Base-by-base conservation (phyloP, 2,797 vertebrate genomes). In the Cossypha heuglini region DNA sequence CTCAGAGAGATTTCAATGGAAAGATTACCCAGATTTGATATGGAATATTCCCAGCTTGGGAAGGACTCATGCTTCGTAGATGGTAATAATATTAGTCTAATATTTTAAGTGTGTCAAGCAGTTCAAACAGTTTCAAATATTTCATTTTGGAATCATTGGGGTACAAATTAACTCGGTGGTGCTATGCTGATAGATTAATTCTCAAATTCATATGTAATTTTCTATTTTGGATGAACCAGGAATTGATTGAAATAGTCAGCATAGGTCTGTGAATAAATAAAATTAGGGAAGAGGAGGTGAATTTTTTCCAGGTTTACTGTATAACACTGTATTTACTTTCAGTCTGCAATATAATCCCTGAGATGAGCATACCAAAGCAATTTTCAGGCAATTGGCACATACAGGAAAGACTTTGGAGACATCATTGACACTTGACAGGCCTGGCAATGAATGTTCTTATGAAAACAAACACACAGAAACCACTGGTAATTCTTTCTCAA, bases 401-500 rank as follows among this genome's bases (percentile, higher is more conserved):
- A 26, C 8, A 73, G 46, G 21, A 92, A 52, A 64, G 58, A 42
- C 37, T 93, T 87, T 33, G 31, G 24, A 95, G 59, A 58, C 40
- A 93, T 31, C 55, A 86, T 8, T 81, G 71, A 80, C 10, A 73
- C 57, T 91, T 97, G 84, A 62, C 57, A 94, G 43, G n/a, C 16
- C 84, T 90, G 24, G 69, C 86, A 92, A 71, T 66, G 75, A 92
- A 87, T 35, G 21, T 72, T 94, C 66, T 96, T 77, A 73, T 40
- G 86, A 85, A 96, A 96, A 94, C 40, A 61, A 88, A 89, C 48
- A 62, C 16, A 37, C 1, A 64, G 67, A 72, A 87, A 69, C 37
- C 62, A 49, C 69, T 35, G 12, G 9, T 74, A 75, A 48, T 81
- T 58, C 43, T 69, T 90, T 92, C 58, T 88, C 40, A 74, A 35